Percentiles rank a stretch among this genome's conserved stretches.
These are phyloP conservation scores for Hippoglossus hippoglossus DNA, from an alignment of 2,797 vertebrate species.

Conservation along the genomic window DNA sequence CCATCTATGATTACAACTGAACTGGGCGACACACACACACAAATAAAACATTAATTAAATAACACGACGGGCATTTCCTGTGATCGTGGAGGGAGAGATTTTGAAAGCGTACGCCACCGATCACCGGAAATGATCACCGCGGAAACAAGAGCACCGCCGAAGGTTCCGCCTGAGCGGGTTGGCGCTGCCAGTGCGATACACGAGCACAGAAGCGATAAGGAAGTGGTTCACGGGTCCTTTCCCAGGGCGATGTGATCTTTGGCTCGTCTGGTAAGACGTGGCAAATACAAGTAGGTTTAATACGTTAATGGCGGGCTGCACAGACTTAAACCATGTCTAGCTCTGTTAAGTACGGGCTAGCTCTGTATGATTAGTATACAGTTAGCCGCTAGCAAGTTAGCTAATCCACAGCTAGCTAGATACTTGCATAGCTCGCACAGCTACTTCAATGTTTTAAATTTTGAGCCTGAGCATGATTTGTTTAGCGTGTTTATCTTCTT, in stretches of 20 bases:
- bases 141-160: slow-evolving; percentile 24
- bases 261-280: not conserved
- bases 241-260: slow-evolving; percentile 13
- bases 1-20: slow-evolving; percentile 56
- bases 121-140: not conserved
- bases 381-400: not conserved
- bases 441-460: not conserved
- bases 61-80: slow-evolving; percentile 25
- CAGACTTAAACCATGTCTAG: not conserved
- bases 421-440: not conserved
- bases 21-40: not conserved
- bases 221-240: not conserved
- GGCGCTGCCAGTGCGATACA: slow-evolving; percentile 4
- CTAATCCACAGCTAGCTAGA: not conserved
- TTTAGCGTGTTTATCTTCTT: too few species aligned
- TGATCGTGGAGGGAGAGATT: slow-evolving; percentile 22
- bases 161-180: slow-evolving; percentile 32
- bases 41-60: slow-evolving; percentile 17
- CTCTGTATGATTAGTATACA: not conserved
- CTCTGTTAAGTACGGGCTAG: slow-evolving; percentile 10
- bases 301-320: not conserved
- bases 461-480: too few species aligned
- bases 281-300: fast-evolving
- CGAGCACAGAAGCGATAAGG: not conserved
- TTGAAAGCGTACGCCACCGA: slow-evolving; percentile 3